A percentile compares a stretch with the other conserved stretches of the same genome.
These are phyloP conservation scores for Spea bombifrons DNA, from an alignment of 2,113 vertebrate species.

Conservation along the genomic window DNA sequence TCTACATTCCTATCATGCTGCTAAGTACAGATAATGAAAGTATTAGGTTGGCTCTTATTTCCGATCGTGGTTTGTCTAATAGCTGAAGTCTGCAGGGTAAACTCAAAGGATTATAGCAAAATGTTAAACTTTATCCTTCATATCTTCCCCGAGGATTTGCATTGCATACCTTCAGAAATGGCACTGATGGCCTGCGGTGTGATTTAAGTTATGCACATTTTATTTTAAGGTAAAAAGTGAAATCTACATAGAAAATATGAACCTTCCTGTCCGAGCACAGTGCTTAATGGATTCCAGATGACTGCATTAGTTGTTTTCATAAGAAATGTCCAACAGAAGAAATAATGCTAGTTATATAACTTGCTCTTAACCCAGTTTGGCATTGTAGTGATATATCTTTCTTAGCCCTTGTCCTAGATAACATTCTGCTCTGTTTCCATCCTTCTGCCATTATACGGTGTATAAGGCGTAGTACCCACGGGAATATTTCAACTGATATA, in stretches of 20 bases:
- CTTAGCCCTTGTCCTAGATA: neutral
- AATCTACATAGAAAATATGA: constrained; percentile 15
- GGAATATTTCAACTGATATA: neutral
- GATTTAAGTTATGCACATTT: constrained; percentile 36
- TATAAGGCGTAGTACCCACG: neutral
- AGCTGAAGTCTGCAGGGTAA: constrained; percentile 7
- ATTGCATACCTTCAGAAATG: constrained; percentile 18
- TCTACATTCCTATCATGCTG: constrained; percentile 18
- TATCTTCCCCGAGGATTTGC: constrained; percentile 32
- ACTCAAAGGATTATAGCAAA: constrained; percentile 40
- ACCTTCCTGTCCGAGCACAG: constrained; percentile 7
- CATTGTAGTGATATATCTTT: neutral
- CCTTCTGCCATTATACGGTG: neutral
- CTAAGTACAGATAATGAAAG: constrained; percentile 36
- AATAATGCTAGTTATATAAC: constrained; percentile 14
- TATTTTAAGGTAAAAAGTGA: constrained; percentile 13
- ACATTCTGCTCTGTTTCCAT: neutral
- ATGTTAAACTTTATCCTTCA: constrained; percentile 44
- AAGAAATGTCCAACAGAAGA: constrained; percentile 12
- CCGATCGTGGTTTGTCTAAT: constrained; percentile 26
- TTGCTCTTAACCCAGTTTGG: constrained; percentile 4
- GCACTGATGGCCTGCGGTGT: constrained; percentile 15
- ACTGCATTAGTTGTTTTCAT: constrained; percentile 20
- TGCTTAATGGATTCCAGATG: constrained; percentile 33
- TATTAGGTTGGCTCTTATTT: constrained; percentile 34